phyloP scores from a whole-genome alignment of 2,113 vertebrate genomes.

The Aleadryas rufinucha region DNA sequence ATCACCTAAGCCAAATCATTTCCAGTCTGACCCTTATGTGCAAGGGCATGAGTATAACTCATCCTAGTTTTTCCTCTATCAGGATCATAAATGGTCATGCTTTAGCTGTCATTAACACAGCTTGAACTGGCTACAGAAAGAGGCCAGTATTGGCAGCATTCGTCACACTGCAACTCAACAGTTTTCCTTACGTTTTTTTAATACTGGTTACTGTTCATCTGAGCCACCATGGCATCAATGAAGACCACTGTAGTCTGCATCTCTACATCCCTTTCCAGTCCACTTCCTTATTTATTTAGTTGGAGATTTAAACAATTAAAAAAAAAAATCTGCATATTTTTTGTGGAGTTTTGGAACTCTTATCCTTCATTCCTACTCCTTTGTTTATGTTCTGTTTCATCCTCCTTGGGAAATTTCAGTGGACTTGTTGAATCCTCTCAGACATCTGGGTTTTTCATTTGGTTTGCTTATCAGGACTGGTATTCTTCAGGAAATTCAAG shows the following conservation, averaged over 20 bases:
- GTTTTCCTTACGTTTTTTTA: not conserved
- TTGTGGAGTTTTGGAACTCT: not conserved
- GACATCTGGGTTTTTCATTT: not conserved
- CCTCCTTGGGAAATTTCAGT: not conserved
- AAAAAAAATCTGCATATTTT: not conserved
- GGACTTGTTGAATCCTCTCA: not conserved
- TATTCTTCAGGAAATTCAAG: not conserved
- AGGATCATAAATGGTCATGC: slow-evolving; percentile 9
- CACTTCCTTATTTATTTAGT: not conserved
- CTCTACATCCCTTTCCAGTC: not conserved
- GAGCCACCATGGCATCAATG: not conserved
- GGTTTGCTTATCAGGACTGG: not conserved
- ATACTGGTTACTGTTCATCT: not conserved
- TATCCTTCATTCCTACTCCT: not conserved
- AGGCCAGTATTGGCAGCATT: not conserved
- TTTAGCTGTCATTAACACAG: slow-evolving; percentile 2
- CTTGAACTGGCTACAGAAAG: not conserved
- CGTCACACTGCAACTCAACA: not conserved
- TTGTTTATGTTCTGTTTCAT: not conserved
- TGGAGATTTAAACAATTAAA: not conserved
- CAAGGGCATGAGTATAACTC: slow-evolving; percentile 37
- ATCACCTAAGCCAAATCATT: not conserved
- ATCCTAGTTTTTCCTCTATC: not conserved
- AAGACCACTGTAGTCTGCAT: not conserved
- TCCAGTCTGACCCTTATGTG: slow-evolving; percentile 30